Evolutionary conservation across 2,888 invertebrate species (phyloP).

Genomic region (Alloplasta piceator): DNA sequence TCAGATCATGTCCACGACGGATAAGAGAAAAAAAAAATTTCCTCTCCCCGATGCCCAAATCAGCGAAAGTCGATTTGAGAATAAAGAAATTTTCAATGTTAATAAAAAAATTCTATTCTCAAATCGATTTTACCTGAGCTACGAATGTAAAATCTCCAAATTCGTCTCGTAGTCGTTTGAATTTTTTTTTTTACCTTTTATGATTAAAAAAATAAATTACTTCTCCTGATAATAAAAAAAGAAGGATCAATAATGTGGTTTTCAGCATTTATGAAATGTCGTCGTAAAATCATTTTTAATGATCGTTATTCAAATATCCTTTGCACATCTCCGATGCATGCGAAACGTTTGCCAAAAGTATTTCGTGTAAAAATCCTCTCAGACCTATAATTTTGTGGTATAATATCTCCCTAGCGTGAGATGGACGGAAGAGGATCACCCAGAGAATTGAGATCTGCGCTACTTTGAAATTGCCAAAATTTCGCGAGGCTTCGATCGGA

Average conservation of each 20-base stretch:
- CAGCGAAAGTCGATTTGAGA: too few relatives aligned
- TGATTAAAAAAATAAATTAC: background rate
- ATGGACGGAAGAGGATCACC: background rate
- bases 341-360: slow-evolving; percentile 5
- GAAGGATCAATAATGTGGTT: too few relatives aligned
- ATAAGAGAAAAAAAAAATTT: too few relatives aligned
- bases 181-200: background rate
- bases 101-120: background rate
- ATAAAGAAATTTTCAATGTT: background rate
- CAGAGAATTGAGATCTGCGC: slow-evolving; percentile 51
- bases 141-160: background rate
- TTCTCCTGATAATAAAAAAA: too few relatives aligned
- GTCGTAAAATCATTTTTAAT: background rate
- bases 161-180: background rate
- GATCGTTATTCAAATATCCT: slow-evolving; percentile 7
- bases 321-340: background rate
- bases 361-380: slow-evolving; percentile 51
- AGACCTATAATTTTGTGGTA: slow-evolving; percentile 60
- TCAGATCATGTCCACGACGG: too few relatives aligned
- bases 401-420: slow-evolving; percentile 8
- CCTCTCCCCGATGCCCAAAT: too few relatives aligned
- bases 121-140: background rate
- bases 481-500: slow-evolving; percentile 15
- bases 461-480: slow-evolving; percentile 49
- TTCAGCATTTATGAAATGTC: background rate